Conservation (phyloP, 2,113 vertebrate species). For the Pavo muticus region DNA sequence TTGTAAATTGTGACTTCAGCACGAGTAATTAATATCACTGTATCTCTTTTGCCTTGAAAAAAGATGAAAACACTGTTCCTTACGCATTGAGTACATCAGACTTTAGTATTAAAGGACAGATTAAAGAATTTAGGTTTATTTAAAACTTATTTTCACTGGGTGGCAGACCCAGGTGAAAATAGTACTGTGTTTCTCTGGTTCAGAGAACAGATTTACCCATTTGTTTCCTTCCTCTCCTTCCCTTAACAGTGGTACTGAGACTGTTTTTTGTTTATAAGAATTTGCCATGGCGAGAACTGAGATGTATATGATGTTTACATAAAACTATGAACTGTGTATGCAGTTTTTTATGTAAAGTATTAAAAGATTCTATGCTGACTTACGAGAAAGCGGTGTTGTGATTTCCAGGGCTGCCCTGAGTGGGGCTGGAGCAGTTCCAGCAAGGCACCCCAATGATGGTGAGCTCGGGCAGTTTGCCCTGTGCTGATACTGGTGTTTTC, state of each 20-base stretch:
- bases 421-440: neutral
- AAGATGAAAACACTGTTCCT: conserved; percentile 30
- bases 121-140: conserved; percentile 52
- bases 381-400: conserved; percentile 51
- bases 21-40: conserved; percentile 55
- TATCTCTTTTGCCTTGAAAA: conserved; percentile 45
- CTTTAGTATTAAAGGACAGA: conserved; percentile 6
- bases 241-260: conserved; percentile 79
- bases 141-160: conserved; percentile 64
- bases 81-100: neutral
- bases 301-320: conserved; percentile 83
- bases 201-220: conserved; percentile 71
- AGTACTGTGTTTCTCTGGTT: conserved; percentile 75
- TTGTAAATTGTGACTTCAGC: conserved; percentile 5
- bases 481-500: neutral
- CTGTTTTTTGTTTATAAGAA: conserved; percentile 74
- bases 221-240: conserved; percentile 33
- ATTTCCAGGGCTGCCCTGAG: neutral
- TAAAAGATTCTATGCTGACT: conserved; percentile 82
- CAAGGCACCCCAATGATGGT: fast-evolving
- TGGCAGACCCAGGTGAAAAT: conserved; percentile 66
- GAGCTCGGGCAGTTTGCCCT: neutral
- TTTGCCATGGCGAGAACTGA: conserved; percentile 80
- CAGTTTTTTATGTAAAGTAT: conserved; percentile 86
- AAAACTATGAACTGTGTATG: conserved; percentile 83